Evolutionary conservation across 2,888 invertebrate species (phyloP).

Genomic region (Bombylius major): DNA sequence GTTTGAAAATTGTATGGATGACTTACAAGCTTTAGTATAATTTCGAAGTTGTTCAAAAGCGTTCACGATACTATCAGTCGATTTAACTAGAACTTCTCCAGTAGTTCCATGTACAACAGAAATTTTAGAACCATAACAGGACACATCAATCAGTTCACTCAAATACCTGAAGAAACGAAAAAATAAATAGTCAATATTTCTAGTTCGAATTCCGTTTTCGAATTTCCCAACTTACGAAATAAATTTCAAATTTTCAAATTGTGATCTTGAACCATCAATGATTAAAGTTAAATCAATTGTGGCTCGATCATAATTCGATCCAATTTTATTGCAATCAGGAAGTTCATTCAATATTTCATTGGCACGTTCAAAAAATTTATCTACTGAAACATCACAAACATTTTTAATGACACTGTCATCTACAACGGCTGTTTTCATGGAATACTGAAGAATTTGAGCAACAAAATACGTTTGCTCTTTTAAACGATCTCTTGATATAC

Average conservation of each 20-base stretch:
- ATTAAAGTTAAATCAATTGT: conserved; percentile 44
- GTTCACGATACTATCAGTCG: conserved; percentile 43
- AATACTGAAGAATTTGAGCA: conserved; percentile 23
- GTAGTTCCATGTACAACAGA: conserved; percentile 50
- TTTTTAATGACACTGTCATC: conserved; percentile 37
- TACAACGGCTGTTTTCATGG: conserved; percentile 18
- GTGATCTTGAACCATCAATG: conserved; percentile 45
- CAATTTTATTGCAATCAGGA: conserved; percentile 10
- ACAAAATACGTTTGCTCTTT: conserved; percentile 28
- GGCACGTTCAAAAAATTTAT: conserved; percentile 40
- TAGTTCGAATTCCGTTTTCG: not conserved
- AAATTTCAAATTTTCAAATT: conserved; percentile 43
- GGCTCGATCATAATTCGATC: conserved; percentile 24
- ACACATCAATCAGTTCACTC: conserved; percentile 45
- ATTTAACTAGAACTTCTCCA: conserved; percentile 46
- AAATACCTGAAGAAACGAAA: conserved; percentile 39
- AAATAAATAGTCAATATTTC: no score
- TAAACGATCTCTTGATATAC: conserved; percentile 18
- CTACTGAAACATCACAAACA: conserved; percentile 38
- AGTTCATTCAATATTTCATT: conserved; percentile 33
- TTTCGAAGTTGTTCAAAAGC: conserved; percentile 35
- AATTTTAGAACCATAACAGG: conserved; percentile 45
- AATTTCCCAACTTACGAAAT: conserved; percentile 35
- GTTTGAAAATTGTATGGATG: not conserved
- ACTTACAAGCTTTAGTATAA: conserved; percentile 39